Percentiles rank a stretch among this genome's conserved stretches.
These are phyloP conservation scores for Anser cygnoides DNA, from an alignment of 2,113 vertebrate species.

Conservation along the genomic window DNA sequence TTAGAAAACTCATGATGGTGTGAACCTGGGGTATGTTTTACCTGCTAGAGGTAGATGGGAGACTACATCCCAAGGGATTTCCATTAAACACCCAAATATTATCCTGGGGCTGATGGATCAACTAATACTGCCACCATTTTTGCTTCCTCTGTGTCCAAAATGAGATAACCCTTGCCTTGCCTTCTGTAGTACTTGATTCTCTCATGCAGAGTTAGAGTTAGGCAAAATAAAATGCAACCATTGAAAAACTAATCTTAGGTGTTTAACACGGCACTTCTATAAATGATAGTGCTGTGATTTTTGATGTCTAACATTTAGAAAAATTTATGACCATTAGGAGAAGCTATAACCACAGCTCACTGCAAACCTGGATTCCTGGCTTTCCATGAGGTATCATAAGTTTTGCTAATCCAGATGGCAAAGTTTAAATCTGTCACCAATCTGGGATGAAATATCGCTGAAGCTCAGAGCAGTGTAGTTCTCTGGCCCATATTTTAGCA, in stretches of 20 bases:
- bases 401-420: slow-evolving; percentile 38
- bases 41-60: not conserved
- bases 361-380: not conserved
- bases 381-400: not conserved
- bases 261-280: not conserved
- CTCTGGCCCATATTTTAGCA: slow-evolving; percentile 12
- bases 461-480: not conserved
- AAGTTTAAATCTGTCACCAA: slow-evolving; percentile 31
- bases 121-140: not conserved
- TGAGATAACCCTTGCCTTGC: not conserved
- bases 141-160: not conserved
- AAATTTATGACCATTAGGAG: not conserved
- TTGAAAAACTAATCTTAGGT: not conserved
- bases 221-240: not conserved
- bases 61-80: not conserved
- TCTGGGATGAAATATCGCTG: slow-evolving; percentile 4
- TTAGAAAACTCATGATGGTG: not conserved
- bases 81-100: not conserved
- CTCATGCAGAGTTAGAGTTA: not conserved
- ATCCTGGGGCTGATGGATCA: not conserved
- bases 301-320: not conserved
- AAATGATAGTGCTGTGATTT: not conserved
- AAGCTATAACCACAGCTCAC: not conserved
- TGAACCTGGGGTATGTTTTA: not conserved
- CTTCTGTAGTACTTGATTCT: not conserved